Evolutionary conservation across 2,113 vertebrate species (phyloP), one percentile per base, ranked within the genome.

Genomic region (Alouatta palliata): DNA sequence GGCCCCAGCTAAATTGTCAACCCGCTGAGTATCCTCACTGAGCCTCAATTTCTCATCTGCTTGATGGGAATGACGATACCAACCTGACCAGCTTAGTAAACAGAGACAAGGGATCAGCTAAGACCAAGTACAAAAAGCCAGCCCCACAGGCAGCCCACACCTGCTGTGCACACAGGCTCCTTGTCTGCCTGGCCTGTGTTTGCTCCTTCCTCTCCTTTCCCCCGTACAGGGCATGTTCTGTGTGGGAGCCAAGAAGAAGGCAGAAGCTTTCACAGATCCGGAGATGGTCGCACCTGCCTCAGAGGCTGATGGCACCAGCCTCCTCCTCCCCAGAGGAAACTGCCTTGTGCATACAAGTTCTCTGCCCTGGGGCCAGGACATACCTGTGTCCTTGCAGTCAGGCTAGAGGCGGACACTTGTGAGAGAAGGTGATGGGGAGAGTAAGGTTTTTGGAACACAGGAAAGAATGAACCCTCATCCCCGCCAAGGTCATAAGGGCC

Each of bases 291-390:
- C 71, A 45, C 8, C 13, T 82, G 6, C 45, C 49, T 37, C 2
- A 0, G 40, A 19, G 11, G 35, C 91, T 8, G 49, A 11, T 5
- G 13, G 6, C n/a, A 7, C 20, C 12, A 0, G 2, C 37, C 49
- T 1, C 37, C 32, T 21, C 66, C 27, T 70, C 23, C 27, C 37
- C 7, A 8, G 2, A 32, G 45, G 35, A 56, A 70, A 64, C 6
- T 47, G 16, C 43, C 30, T 88, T 35, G 19, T 11, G 21, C 23
- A 17, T 16, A 12, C 7, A 13, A 45, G 58, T 73, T n/a, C 45
- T 73, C 52, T 20, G 3, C 37, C 66, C 82, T 71, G 56, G 52
- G 32, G 70, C 37, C 88, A 32, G 81, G 70, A 25, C 43, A 14
- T 20, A 25, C 27, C 45, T 7, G 0, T 25, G 40, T n/a, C 75